Evolutionary conservation across 2,888 invertebrate species (phyloP).

Genomic region (Melipona beecheii): DNA sequence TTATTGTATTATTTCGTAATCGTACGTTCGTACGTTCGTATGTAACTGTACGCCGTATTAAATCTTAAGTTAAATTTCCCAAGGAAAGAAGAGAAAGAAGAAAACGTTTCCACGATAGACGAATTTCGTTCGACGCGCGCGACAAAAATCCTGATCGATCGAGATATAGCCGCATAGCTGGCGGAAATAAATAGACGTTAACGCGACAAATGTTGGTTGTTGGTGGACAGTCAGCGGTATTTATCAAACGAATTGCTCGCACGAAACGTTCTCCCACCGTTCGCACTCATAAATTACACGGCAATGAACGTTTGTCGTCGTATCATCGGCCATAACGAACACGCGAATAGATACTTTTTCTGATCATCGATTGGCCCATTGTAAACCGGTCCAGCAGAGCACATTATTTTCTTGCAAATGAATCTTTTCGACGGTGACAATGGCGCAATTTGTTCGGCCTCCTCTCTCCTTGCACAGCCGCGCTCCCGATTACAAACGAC

Average conservation of each 20-base stretch:
- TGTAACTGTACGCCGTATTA: too few relatives aligned
- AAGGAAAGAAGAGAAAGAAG: too few relatives aligned
- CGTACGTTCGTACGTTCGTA: too few relatives aligned
- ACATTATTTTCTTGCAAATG: constrained; percentile 35
- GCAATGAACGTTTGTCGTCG: constrained; percentile 13
- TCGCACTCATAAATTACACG: constrained; percentile 22
- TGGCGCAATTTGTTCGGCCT: not conserved
- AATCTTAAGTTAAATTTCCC: too few relatives aligned
- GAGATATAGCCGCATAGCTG: not conserved
- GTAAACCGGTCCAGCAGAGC: not conserved
- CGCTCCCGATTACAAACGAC: constrained; percentile 21
- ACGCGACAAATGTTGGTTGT: constrained; percentile 42
- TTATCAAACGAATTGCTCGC: constrained; percentile 51
- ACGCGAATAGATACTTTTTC: constrained; percentile 9
- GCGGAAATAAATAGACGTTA: constrained; percentile 1
- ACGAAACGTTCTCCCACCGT: constrained; percentile 4
- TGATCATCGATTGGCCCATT: constrained; percentile 38
- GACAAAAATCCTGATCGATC: not conserved
- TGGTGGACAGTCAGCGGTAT: constrained; percentile 38
- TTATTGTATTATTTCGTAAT: too few relatives aligned
- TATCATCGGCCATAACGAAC: constrained; percentile 9
- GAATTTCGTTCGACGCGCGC: not conserved
- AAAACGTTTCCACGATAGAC: not conserved
- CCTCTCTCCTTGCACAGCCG: not conserved
- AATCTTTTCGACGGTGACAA: constrained; percentile 30